Percentiles rank a stretch among this genome's conserved stretches.
Evolutionary conservation across 2,888 invertebrate genomes (phyloP).

Genomic region (Drosophila multiciliata): DNA sequence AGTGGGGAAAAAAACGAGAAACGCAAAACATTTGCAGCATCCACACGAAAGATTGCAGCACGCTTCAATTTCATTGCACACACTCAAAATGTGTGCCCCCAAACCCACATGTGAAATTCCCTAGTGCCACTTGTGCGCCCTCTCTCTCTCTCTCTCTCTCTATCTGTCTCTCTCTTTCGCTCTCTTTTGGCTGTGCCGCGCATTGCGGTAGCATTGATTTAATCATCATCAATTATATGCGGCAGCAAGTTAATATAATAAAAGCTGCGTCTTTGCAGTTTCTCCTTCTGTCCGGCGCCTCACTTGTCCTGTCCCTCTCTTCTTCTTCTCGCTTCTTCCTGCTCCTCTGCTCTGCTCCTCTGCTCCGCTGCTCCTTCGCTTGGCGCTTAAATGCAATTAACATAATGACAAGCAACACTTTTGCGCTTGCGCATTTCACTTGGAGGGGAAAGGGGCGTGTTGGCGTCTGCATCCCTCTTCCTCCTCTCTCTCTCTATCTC

Average conservation of each 20-base stretch:
- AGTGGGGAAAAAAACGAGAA: constrained; percentile 6
- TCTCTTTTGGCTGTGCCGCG: constrained; percentile 47
- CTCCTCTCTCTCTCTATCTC: neutral
- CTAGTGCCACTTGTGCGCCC: neutral
- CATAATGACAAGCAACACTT: constrained; percentile 82
- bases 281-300: constrained; percentile 26
- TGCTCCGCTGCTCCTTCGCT: constrained; percentile 22
- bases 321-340: neutral
- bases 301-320: neutral
- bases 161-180: neutral
- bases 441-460: neutral
- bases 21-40: constrained; percentile 47
- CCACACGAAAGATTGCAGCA: constrained; percentile 38
- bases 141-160: neutral
- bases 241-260: constrained; percentile 82
- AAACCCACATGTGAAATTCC: constrained; percentile 14
- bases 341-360: constrained; percentile 5
- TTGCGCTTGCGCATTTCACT: constrained; percentile 81
- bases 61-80: constrained; percentile 50
- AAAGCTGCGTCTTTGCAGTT: constrained; percentile 61
- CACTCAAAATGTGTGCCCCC: constrained; percentile 3
- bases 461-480: neutral
- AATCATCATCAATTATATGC: constrained; percentile 84
- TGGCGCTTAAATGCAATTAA: constrained; percentile 82
- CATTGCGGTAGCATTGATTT: constrained; percentile 84